phyloP scores from a whole-genome alignment of 1,140 invertebrate species.

The Tetragonula clypearis region DNA sequence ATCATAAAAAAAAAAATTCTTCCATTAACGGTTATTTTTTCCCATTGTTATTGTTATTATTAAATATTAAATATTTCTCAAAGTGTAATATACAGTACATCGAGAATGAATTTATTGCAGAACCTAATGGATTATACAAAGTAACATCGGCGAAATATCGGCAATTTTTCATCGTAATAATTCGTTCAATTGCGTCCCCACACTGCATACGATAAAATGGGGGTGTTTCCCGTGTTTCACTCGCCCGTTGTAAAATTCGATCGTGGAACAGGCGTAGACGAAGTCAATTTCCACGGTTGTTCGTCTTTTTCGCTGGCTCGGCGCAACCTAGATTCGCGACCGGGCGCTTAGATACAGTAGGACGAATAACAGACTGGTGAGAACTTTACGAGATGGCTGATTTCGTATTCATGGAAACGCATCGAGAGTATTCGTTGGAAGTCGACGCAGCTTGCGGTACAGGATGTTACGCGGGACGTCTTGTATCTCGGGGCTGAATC shows the following conservation, averaged over 20 bases:
- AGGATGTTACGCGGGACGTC: too few relatives aligned
- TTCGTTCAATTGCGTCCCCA: too few relatives aligned
- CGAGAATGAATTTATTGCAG: too few relatives aligned
- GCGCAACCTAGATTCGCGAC: not conserved
- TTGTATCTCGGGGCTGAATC: slow-evolving; percentile 9
- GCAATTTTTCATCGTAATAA: too few relatives aligned
- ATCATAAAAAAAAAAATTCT: too few relatives aligned
- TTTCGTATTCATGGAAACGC: slow-evolving; percentile 71
- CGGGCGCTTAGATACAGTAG: slow-evolving; percentile 8
- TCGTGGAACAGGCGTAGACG: not conserved
- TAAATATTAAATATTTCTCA: too few relatives aligned
- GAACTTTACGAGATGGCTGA: slow-evolving; percentile 58
- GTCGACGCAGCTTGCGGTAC: slow-evolving; percentile 47
- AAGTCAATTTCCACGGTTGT: slow-evolving; percentile 17
- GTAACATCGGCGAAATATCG: too few relatives aligned
- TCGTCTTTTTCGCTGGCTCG: not conserved
- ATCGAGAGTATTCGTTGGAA: slow-evolving; percentile 55
- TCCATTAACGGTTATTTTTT: too few relatives aligned
- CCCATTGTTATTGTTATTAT: too few relatives aligned
- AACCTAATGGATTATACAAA: too few relatives aligned
- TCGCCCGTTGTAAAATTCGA: not conserved
- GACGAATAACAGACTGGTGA: slow-evolving; percentile 46
- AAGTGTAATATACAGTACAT: too few relatives aligned
- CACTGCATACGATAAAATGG: not conserved
- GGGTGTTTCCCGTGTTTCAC: not conserved